Conservation (phyloP, 2,797 vertebrate species). For the Fundulus diaphanus region DNA sequence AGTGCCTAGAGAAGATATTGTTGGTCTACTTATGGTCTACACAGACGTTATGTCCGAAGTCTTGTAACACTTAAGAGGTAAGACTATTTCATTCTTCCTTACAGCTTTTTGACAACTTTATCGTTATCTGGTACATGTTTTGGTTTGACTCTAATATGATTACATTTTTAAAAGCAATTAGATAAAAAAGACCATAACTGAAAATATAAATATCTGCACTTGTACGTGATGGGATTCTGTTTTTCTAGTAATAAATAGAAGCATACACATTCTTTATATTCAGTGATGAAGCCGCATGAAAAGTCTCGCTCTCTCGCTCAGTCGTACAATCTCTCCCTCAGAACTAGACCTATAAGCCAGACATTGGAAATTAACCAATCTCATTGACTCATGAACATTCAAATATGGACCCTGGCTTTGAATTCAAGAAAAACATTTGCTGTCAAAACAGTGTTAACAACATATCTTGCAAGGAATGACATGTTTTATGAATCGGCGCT, state of each 20-base stretch:
- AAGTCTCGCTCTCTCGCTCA: background rate
- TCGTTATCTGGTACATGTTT: background rate
- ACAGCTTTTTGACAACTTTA: background rate
- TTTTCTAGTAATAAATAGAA: background rate
- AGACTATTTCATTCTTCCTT: slow-evolving; percentile 36
- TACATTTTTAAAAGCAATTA: too few species aligned
- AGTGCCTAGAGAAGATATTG: slow-evolving; percentile 61
- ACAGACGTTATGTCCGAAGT: slow-evolving; percentile 43
- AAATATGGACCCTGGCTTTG: background rate
- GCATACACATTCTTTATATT: background rate
- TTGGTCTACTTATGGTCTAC: slow-evolving; percentile 58
- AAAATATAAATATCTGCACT: too few species aligned
- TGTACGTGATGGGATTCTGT: background rate
- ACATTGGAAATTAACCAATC: background rate
- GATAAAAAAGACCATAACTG: too few species aligned
- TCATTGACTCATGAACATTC: background rate
- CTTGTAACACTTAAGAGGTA: slow-evolving; percentile 54
- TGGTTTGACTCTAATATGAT: background rate
- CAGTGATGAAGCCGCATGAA: background rate
- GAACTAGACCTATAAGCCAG: background rate
- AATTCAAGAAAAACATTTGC: background rate
- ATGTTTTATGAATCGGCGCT: background rate
- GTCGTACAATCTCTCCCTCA: background rate
- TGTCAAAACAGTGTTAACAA: background rate
- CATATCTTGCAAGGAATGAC: background rate